Base-by-base conservation (phyloP, 1,140 invertebrate species). In the Mamestra configurata region DNA sequence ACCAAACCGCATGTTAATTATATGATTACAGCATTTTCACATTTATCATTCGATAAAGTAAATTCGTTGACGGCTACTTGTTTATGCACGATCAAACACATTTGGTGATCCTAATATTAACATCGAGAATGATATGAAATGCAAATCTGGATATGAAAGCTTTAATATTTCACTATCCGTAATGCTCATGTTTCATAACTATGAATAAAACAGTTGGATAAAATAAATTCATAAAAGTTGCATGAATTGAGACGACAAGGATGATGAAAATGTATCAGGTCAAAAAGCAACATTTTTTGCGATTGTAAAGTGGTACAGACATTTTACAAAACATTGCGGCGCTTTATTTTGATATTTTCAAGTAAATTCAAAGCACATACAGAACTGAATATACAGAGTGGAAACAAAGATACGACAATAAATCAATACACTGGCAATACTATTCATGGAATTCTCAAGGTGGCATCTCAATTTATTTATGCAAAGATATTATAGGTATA, bases 11-110 rank as follows among this genome's bases (percentile, higher is more conserved):
- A 7, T 0, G 40, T n/a, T 49, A 49, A 49, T 49, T 15, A 49
- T 49, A 15, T 1, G 13, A 49, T n/a, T 15, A 31, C 5, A 31
- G 15, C 15, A 49, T 49, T 49, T 0, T 0, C 43, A n/a, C 43
- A 49, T 49, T n/a, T 49, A 49, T 49, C 10, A 24, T 11, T 22
- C 53, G 4, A 13, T 22, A 1, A 55, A 24, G 53, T 22, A 55
- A 11, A 55, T 55, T 55, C 10, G 15, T n/a, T 49, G 43, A 15
- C 15, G 15, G 43, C 0, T 49, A 49, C 43, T 15, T 46, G 43
- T 46, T 46, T 46, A 46, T 46, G 43, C 43, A 49, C 15, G 43
- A 49, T n/a, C 43, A n/a, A 49, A 49, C 43, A 49, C 43, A 49
- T 49, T 49, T 49, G 43, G 4, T 49, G 2, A n/a, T 49, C 13